These are phyloP conservation scores for Nyctereutes procyonoides DNA, from an alignment of 2,113 vertebrate species.

Conservation along the genomic window DNA sequence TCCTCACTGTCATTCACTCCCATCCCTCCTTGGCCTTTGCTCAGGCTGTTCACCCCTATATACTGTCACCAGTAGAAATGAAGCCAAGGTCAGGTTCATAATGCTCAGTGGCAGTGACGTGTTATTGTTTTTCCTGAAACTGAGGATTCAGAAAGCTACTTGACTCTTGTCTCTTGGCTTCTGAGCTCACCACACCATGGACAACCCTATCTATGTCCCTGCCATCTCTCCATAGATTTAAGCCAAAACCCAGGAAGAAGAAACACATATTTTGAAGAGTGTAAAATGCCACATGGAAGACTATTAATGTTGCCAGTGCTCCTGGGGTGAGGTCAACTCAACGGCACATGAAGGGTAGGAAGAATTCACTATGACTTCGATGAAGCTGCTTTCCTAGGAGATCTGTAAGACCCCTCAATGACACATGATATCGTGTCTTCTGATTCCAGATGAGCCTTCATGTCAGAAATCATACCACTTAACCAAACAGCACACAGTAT, in stretches of 20 bases:
- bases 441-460: neutral
- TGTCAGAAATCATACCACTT: neutral
- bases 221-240: neutral
- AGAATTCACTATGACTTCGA: neutral
- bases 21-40: neutral
- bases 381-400: neutral
- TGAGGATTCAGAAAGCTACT: neutral
- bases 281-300: neutral
- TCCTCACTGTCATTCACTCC: neutral
- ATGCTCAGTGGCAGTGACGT: neutral
- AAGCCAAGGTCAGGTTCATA: neutral
- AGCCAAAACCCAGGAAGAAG: neutral
- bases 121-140: neutral
- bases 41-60: accelerated
- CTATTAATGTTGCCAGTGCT: accelerated
- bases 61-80: neutral
- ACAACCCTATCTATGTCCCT: accelerated
- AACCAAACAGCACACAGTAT: neutral
- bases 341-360: neutral
- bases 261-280: neutral
- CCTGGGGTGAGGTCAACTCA: neutral
- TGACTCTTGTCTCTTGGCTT: neutral
- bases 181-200: accelerated
- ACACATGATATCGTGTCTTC: neutral
- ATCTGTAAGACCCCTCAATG: neutral